These are phyloP conservation scores for Tupiocoris notatus DNA, from an alignment of 2,888 invertebrate species.

Conservation along the genomic window DNA sequence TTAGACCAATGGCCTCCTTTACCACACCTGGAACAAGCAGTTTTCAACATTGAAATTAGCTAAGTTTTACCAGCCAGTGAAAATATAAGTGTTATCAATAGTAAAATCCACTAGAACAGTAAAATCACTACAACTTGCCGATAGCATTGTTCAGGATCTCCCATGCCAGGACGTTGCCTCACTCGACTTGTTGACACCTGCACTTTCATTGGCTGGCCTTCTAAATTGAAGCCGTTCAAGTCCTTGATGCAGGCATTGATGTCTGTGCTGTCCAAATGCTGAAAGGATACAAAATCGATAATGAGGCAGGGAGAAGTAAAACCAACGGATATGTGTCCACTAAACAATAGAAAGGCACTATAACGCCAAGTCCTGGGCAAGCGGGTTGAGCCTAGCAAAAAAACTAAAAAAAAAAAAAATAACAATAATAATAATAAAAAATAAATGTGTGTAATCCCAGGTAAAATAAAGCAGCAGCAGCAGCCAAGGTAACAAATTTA, in stretches of 20 bases:
- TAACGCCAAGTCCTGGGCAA: too few relatives aligned
- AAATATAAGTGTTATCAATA: background rate
- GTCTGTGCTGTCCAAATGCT: slow-evolving; percentile 86
- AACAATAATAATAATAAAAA: too few relatives aligned
- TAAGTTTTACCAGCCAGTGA: background rate
- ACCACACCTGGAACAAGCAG: slow-evolving; percentile 64
- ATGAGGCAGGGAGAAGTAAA: too few relatives aligned
- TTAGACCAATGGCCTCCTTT: slow-evolving; percentile 95
- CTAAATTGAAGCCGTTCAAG: slow-evolving; percentile 85
- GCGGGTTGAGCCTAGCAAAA: background rate
- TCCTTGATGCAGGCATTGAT: slow-evolving; percentile 89
- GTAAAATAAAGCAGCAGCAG: too few relatives aligned
- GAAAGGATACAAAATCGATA: too few relatives aligned
- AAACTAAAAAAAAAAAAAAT: background rate
- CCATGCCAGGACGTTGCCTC: slow-evolving; percentile 93
- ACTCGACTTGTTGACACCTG: slow-evolving; percentile 92
- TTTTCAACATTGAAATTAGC: background rate
- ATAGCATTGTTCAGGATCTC: slow-evolving; percentile 93
- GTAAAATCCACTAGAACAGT: background rate
- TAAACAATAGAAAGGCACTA: too few relatives aligned
- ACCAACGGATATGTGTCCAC: too few relatives aligned
- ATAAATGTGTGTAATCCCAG: too few relatives aligned
- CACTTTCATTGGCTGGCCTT: slow-evolving; percentile 87
- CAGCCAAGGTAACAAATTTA: too few relatives aligned
- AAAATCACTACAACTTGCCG: slow-evolving; percentile 54